Evolutionary conservation across 2,888 invertebrate genomes (phyloP).

Genomic region (Ophraella communa): DNA sequence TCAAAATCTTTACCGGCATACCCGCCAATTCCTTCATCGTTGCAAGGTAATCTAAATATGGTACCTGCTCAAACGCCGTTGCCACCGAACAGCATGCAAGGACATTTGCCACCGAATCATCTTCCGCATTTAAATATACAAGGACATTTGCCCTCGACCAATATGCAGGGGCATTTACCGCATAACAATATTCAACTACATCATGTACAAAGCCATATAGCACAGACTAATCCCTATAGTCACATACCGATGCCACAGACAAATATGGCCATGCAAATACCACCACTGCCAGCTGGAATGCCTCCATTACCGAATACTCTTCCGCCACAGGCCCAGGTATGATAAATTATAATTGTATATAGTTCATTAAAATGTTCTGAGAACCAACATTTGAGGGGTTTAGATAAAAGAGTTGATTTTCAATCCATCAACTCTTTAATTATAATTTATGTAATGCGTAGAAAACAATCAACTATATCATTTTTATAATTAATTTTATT

Average conservation of each 20-base stretch:
- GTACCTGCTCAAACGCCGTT: background rate
- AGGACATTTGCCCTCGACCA: background rate
- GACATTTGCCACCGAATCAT: background rate
- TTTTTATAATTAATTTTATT: too few relatives aligned
- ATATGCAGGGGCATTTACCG: background rate
- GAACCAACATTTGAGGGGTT: too few relatives aligned
- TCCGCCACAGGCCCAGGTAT: background rate
- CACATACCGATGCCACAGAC: background rate
- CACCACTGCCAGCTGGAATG: background rate
- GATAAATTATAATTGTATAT: too few relatives aligned
- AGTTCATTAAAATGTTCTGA: too few relatives aligned
- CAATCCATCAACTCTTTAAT: too few relatives aligned
- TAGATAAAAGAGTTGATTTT: too few relatives aligned
- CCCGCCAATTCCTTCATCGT: conserved; percentile 2
- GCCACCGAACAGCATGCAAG: background rate
- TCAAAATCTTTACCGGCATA: conserved; percentile 27
- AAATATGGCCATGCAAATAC: background rate
- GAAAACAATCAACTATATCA: too few relatives aligned
- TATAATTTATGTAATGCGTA: too few relatives aligned
- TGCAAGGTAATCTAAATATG: conserved; percentile 3
- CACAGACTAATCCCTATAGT: background rate
- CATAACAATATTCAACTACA: too few relatives aligned
- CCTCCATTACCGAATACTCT: background rate
- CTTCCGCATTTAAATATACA: background rate
- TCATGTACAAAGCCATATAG: background rate